Evolutionary conservation across 2,113 vertebrate species (phyloP), one percentile per base, ranked within the genome.

Genomic region (Gopherus flavomarginatus): DNA sequence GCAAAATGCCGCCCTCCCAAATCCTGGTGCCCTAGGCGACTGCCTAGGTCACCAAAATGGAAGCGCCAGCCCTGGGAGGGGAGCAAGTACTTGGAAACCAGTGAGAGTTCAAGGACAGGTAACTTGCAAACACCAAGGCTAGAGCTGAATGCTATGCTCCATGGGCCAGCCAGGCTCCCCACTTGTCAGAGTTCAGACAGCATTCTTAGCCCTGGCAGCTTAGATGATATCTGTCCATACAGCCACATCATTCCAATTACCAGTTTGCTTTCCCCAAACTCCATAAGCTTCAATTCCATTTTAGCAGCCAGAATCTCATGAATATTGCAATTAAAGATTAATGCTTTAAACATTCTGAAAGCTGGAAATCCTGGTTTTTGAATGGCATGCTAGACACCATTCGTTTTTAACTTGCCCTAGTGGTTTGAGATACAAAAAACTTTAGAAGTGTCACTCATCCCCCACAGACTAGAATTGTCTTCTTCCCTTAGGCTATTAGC

Each of bases 391-490:
- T 88, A 94, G 89, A 91, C 10, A 1, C 42, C 83, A 91, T 81
- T 96, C 80, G 91, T 92, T 94, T 96, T 97, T 92, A 96, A 96
- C 47, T 83, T 80, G 88, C 80, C 69, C 93, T 91, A 75, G 86
- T 95, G 91, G 86, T 90, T 95, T 92, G 87, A 95, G 82, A 97
- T 86, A 96, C n/a, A n/a, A 91, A 82, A 91, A 82, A 86, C 89
- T 47, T 78, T 93, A 97, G 77, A 50, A 95, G 47, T 75, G 94
- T 86, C 93, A 94, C 92, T 97, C 93, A 93, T 96, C 86, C 96
- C 96, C 92, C 91, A 49, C 5, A 93, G 96, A 96, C 86, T 96
- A 44, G 79, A 97, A 96, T 95, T 96, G 96, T 90, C 93, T 97
- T 96, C 82, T 84, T 87, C 53, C 90, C 89, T 91, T 97, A 86